Evolutionary conservation across 2,797 vertebrate genomes (phyloP).

Genomic region (Sebastes goodei): DNA sequence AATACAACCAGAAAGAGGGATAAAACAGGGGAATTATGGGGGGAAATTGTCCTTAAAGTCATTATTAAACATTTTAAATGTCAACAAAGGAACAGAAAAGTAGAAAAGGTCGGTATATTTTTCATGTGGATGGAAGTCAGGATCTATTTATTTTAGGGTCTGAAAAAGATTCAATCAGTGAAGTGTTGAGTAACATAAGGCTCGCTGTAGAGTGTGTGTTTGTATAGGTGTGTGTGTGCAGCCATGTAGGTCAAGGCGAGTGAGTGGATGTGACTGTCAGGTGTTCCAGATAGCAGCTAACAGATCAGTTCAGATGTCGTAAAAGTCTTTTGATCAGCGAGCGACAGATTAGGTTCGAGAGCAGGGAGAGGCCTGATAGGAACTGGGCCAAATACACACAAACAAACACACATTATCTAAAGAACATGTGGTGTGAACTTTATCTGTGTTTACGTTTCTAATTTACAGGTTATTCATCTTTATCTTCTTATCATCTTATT

Average conservation of each 20-base stretch:
- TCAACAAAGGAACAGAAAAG: background rate
- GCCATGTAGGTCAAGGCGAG: slow-evolving; percentile 65
- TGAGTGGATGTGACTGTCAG: slow-evolving; percentile 25
- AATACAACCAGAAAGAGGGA: background rate
- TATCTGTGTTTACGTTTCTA: background rate
- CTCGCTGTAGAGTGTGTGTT: background rate
- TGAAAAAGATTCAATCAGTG: background rate
- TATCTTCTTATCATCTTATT: background rate
- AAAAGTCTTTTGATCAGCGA: slow-evolving; percentile 60
- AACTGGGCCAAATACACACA: background rate
- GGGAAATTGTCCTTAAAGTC: too few species aligned
- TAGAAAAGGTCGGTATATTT: too few species aligned
- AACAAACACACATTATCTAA: background rate
- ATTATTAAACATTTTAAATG: too few species aligned
- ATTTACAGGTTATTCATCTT: background rate
- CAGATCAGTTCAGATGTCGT: slow-evolving; percentile 29
- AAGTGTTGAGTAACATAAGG: background rate
- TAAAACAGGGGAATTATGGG: background rate
- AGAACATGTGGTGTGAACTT: too few species aligned
- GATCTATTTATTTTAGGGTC: background rate
- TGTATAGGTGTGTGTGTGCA: background rate
- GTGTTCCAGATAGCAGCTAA: slow-evolving; percentile 37
- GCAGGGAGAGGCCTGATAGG: slow-evolving; percentile 25
- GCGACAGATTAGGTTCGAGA: slow-evolving; percentile 38
- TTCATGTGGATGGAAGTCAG: background rate